Conservation (phyloP, 2,888 invertebrate species). For the Meiosimyza decipiens region DNA sequence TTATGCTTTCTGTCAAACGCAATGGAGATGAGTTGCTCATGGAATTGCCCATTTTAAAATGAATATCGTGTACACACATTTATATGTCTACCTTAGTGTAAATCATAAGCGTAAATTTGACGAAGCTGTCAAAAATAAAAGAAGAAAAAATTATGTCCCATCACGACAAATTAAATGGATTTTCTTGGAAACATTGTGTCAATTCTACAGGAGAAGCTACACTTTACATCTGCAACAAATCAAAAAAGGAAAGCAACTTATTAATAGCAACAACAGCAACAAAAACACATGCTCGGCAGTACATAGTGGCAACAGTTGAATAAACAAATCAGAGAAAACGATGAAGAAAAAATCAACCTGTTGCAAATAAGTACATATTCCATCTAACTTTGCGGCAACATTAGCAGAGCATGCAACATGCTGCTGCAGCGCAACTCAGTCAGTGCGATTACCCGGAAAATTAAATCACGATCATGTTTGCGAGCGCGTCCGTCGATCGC, state of each 20-base stretch:
- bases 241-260: neutral
- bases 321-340: neutral
- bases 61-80: too few species aligned
- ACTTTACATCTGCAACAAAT: conserved; percentile 16
- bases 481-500: neutral
- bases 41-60: too few species aligned
- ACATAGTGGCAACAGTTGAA: conserved; percentile 2
- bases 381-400: conserved; percentile 20
- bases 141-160: neutral
- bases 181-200: conserved; percentile 21
- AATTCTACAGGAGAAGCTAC: neutral
- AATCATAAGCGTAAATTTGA: too few species aligned
- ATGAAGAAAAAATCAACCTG: conserved; percentile 15
- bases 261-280: conserved; percentile 6
- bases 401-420: neutral
- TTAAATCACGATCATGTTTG: conserved; percentile 12
- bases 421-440: neutral
- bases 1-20: too few species aligned
- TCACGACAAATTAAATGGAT: neutral
- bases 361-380: too few species aligned
- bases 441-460: neutral
- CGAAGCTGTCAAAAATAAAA: too few species aligned
- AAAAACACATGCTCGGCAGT: neutral
- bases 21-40: too few species aligned
- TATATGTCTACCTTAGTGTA: too few species aligned